A percentile compares a stretch with the other conserved stretches of the same genome.
Conservation (phyloP, 30 jellyfish, hydroid and myxozoan genomes). For the Haliclystus octoradiatus region DNA sequence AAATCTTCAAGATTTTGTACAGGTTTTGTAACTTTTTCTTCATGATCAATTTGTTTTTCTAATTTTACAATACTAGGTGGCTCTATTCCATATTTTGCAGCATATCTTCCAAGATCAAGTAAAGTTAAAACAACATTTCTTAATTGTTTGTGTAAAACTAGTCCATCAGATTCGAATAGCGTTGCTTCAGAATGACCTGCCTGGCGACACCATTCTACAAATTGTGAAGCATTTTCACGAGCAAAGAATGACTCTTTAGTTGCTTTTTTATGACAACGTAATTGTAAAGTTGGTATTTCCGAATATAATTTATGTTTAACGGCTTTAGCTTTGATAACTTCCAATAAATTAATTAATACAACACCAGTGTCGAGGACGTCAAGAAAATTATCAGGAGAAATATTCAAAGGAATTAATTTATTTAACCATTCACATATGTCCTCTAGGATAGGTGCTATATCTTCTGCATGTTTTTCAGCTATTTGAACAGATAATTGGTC, state of each 20-base stretch:
- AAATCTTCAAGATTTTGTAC: not conserved
- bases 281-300: conserved; percentile 19
- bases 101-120: conserved; percentile 56
- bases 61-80: conserved; percentile 53
- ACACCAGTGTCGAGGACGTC: conserved; percentile 61
- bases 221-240: conserved; percentile 75
- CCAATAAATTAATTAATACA: conserved; percentile 31
- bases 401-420: conserved; percentile 6
- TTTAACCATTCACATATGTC: conserved; percentile 79
- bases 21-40: conserved; percentile 15
- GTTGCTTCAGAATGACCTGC: conserved; percentile 62
- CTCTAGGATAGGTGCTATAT: conserved; percentile 49
- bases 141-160: conserved; percentile 49
- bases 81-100: conserved; percentile 30
- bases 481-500: conserved; percentile 44
- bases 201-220: conserved; percentile 57
- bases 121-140: conserved; percentile 46
- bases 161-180: conserved; percentile 68
- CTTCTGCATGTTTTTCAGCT: conserved; percentile 32
- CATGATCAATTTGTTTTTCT: conserved; percentile 56
- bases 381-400: conserved; percentile 34
- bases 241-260: conserved; percentile 56
- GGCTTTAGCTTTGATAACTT: conserved; percentile 12
- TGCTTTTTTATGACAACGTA: conserved; percentile 36
- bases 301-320: not conserved